Evolutionary conservation across 1,140 invertebrate species (phyloP).

Genomic region (Cheumatopsyche charites): DNA sequence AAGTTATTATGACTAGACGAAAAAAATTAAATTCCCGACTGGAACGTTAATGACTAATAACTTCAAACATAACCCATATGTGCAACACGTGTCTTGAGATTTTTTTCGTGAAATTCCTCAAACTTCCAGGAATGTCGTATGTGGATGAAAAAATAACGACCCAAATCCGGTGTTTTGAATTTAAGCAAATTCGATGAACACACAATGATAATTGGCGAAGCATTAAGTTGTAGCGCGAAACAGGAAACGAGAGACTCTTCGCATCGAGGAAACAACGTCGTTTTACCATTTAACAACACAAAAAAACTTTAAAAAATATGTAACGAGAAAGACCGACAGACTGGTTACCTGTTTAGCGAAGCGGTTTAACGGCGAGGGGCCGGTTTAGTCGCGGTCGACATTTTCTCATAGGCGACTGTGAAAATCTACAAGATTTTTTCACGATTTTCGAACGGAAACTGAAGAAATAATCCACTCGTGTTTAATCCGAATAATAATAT

Average conservation of each 20-base stretch:
- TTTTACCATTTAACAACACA: slow-evolving; percentile 6
- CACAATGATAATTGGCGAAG: background rate
- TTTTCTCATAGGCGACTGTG: background rate
- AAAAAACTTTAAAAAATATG: slow-evolving; percentile 11
- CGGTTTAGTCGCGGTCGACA: slow-evolving; percentile 3
- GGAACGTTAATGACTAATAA: too few relatives aligned
- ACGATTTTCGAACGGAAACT: too few relatives aligned
- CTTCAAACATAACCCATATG: background rate
- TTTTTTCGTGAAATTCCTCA: background rate
- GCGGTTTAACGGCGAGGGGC: slow-evolving; percentile 17
- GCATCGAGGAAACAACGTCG: slow-evolving; percentile 2
- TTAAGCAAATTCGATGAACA: too few relatives aligned
- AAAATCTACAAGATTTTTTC: too few relatives aligned
- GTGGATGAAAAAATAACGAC: too few relatives aligned
- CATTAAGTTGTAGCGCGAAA: background rate
- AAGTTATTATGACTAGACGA: too few relatives aligned
- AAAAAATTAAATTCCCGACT: too few relatives aligned
- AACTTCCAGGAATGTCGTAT: background rate
- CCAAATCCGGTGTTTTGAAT: background rate
- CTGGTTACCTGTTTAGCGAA: slow-evolving; percentile 22
- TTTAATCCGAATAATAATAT: too few relatives aligned
- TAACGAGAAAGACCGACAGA: slow-evolving; percentile 8
- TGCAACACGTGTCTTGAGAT: background rate
- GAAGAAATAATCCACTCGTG: too few relatives aligned
- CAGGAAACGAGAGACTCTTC: slow-evolving; percentile 4